Evolutionary conservation across 2,797 vertebrate genomes (phyloP), one percentile per base, ranked within the genome.

Genomic region (Myripristis murdjan): DNA sequence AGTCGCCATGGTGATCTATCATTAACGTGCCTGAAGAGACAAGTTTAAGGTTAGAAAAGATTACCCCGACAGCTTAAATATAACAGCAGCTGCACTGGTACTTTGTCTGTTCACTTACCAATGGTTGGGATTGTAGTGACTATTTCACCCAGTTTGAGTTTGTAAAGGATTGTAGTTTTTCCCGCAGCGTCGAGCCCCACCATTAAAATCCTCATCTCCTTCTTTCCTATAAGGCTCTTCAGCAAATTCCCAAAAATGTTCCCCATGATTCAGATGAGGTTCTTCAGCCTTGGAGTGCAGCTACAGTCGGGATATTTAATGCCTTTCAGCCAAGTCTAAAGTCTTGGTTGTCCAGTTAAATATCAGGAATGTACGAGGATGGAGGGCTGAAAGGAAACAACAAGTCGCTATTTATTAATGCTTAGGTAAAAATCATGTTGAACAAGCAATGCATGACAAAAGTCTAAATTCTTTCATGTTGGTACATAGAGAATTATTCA

Each of bases 191-290:
- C 98, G 43, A 99, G 93, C 47, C 98, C 97, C 89, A 99, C 97
- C 97, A 99, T 99, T 71, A 99, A 91, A 92, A 99, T 99, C 86
- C 97, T 93, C 97, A 99, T 99, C 93, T 99, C 97, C 92, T 99
- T 99, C 93, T 98, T 99, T 22, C 97, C 97, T 65, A 98, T 97
- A 60, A 99, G 96, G 88, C 96, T 97, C 90, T 98, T 98, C 73
- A 99, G 91, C 84, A 98, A 94, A 91, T 97, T 98, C 85, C 96
- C 97, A 62, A 98, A 97, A 92, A 99, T 96, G 88, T 97, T 97
- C 87, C 98, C 97, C 98, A 99, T 99, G 96, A 92, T 94, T 93
- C 76, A 73, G 75, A 60, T 18, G 44, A 59, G 75, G 56, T 72
- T 75, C 35, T 74, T 54, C 65, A 73, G 81, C 44, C 66, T 68